Percentiles rank a stretch among this genome's conserved stretches.
phyloP scores from a whole-genome alignment of 2,797 vertebrate genomes.

The Alcedo atthis region DNA sequence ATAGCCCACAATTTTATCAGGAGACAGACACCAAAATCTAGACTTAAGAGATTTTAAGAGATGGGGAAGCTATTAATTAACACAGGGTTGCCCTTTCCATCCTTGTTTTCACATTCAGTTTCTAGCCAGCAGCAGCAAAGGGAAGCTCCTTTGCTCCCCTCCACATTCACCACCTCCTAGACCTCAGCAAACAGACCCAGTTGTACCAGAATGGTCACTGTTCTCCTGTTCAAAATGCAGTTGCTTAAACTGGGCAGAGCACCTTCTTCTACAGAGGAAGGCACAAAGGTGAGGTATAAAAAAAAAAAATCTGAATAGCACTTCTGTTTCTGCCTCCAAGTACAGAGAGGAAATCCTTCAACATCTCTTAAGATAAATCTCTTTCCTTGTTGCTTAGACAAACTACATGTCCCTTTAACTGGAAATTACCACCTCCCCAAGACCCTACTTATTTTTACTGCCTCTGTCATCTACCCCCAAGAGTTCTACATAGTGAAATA shows the following conservation, averaged over 20 bases:
- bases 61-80: slow-evolving; percentile 6
- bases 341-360: not conserved
- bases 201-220: not conserved
- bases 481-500: slow-evolving; percentile 10
- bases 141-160: not conserved
- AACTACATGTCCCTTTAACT: not conserved
- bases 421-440: not conserved
- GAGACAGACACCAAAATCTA: not conserved
- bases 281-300: not conserved
- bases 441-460: not conserved
- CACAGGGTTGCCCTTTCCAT: not conserved
- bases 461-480: not conserved
- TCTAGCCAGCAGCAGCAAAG: not conserved
- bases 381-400: slow-evolving; percentile 23
- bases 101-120: not conserved
- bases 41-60: not conserved
- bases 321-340: slow-evolving; percentile 22
- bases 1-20: not conserved
- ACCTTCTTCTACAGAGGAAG: slow-evolving; percentile 1
- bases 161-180: not conserved
- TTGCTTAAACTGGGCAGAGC: not conserved
- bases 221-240: not conserved
- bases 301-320: not conserved
- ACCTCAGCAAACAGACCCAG: not conserved
- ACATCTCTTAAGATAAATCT: not conserved